Conservation (phyloP, 92 coral and sea anemone genomes). For the Phenganax subtilis region DNA sequence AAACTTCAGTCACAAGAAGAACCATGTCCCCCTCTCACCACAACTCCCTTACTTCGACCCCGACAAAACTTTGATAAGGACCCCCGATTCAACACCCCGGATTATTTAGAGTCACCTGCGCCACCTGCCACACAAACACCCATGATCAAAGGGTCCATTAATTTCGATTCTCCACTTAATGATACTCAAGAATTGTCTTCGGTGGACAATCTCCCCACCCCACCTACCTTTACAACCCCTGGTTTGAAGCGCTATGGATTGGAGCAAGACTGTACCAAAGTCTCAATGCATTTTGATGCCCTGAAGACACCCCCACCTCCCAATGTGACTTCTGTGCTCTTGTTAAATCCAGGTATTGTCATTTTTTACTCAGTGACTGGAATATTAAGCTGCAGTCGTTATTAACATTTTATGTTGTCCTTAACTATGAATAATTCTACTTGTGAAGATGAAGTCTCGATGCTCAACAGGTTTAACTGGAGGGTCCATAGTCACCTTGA, state of each 20-base stretch:
- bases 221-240: constrained; percentile 29
- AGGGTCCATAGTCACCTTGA: too few species aligned
- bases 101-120: not conserved
- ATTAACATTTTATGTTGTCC: too few species aligned
- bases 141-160: constrained; percentile 8
- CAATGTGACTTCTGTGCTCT: not conserved
- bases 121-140: constrained; percentile 20
- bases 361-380: too few species aligned
- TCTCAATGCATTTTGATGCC: not conserved
- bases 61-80: not conserved
- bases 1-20: not conserved
- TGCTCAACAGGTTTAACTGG: too few species aligned
- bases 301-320: constrained; percentile 28
- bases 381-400: too few species aligned
- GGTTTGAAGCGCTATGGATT: constrained; percentile 15
- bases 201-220: constrained; percentile 3
- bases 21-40: not conserved
- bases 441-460: too few species aligned
- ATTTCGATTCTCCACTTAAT: not conserved
- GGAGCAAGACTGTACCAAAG: not conserved
- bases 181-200: not conserved
- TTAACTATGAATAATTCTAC: too few species aligned
- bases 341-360: constrained; percentile 16
- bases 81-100: not conserved
- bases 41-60: not conserved